Evolutionary conservation across 53 echinoderm and acorn worm species (phyloP), one percentile per base, ranked within the genome.

Genomic region (Stichopus horrens): DNA sequence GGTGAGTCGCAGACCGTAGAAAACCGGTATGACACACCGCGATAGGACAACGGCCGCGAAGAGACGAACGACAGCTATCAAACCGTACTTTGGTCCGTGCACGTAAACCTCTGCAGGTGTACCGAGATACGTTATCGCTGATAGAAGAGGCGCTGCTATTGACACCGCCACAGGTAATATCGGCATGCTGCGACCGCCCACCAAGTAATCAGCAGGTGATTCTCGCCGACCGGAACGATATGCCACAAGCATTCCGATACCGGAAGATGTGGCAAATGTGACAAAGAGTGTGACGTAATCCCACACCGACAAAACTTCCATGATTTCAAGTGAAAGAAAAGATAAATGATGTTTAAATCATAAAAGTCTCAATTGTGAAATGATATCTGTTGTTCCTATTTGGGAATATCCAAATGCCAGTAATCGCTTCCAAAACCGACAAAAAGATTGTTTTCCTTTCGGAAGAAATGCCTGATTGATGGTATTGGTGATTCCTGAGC

Each of bases 51-150:
- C 6, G 5, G 74, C 23, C 6, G n/a, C 52, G 53, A 19, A 52
- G n/a, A 54, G 21, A 14, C 86, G 73, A n/a, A 53, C 4, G 5
- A 74, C 0, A 8, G 57, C 54, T 16, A 73, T 71, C 52, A 86
- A 53, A 16, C 86, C 86, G 53, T 53, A 74, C 86, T 86, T 51
- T 8, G 86, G 86, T 5, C 86, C 86, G 52, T 73, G 74, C 18
- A 86, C 13, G 74, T 86, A 86, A 53, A 73, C 86, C 18, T 86
- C 86, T 6, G 86, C 66, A 5, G 86, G 86, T 2, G 86, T 86
- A 73, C 86, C 86, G n/a, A 86, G 73, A 55, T 86, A 86, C 8
- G 86, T 56, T n/a, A 86, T 86, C 3, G 86, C 86, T 5, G 86
- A 86, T 7, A 53, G 18, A 52, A 37, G 18, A 4, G 86, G 53